phyloP scores from a whole-genome alignment of 1,140 invertebrate species.

The Hyles euphorbiae region DNA sequence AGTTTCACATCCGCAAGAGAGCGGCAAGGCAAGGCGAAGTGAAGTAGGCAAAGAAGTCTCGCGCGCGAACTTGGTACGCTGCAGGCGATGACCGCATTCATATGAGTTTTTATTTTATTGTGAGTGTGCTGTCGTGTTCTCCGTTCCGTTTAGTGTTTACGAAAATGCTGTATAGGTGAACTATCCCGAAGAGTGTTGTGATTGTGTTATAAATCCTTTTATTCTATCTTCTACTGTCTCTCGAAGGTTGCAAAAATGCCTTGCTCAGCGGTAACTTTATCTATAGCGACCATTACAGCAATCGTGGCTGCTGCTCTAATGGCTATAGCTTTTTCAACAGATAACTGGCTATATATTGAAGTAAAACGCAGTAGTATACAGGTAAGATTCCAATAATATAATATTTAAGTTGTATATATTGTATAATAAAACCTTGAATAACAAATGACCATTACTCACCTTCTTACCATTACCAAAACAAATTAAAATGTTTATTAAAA shows the following conservation, averaged over 20 bases:
- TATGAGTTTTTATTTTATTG: slow-evolving; percentile 68
- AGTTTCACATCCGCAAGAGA: slow-evolving; percentile 75
- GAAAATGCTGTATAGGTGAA: slow-evolving; percentile 75
- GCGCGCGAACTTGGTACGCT: slow-evolving; percentile 70
- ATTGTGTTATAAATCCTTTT: slow-evolving; percentile 58
- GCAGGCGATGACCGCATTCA: slow-evolving; percentile 72
- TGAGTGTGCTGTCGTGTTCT: slow-evolving; percentile 70
- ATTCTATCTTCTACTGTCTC: slow-evolving; percentile 52
- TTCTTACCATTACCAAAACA: too few species aligned
- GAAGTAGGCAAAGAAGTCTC: slow-evolving; percentile 71
- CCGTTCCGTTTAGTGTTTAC: slow-evolving; percentile 64
- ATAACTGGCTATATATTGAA: slow-evolving; percentile 95
- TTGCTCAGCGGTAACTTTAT: slow-evolving; percentile 95
- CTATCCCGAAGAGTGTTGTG: slow-evolving; percentile 65
- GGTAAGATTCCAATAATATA: slow-evolving; percentile 73
- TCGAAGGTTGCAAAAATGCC: slow-evolving; percentile 83
- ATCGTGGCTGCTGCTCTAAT: slow-evolving; percentile 93
- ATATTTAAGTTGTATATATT: too few species aligned
- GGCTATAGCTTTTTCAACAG: slow-evolving; percentile 94
- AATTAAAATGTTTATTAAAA: too few species aligned
- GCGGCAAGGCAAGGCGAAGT: slow-evolving; percentile 59
- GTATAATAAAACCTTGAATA: too few species aligned
- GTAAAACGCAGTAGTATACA: slow-evolving; percentile 91
- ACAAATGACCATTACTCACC: too few species aligned
- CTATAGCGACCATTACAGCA: slow-evolving; percentile 94